Conservation (phyloP, 2,113 vertebrate species). For the Asarcornis scutulata region DNA sequence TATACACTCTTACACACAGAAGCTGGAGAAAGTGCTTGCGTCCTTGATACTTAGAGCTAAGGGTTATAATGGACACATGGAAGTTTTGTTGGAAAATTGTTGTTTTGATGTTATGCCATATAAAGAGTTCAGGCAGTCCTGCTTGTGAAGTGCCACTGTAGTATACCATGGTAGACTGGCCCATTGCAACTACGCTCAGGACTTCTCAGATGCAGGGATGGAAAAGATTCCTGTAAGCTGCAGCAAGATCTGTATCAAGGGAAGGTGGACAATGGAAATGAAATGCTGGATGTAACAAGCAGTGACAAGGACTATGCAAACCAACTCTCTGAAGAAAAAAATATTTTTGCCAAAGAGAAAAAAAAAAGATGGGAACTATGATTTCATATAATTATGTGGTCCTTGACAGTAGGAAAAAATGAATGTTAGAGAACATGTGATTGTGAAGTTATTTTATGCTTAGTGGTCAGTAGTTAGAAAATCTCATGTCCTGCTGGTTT, state of each 20-base stretch:
- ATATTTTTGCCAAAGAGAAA: not conserved
- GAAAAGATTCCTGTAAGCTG: not conserved
- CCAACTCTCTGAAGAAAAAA: not conserved
- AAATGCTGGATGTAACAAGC: not conserved
- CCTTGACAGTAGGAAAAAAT: not conserved
- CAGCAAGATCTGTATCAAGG: not conserved
- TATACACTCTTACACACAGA: not conserved
- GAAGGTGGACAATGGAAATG: slow-evolving; percentile 2
- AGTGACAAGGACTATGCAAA: not conserved
- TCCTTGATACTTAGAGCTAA: not conserved
- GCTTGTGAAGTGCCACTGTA: not conserved
- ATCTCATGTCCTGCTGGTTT: not conserved
- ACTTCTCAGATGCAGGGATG: not conserved
- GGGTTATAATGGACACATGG: not conserved
- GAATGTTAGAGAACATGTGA: not conserved
- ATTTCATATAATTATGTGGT: not conserved
- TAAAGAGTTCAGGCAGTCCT: not conserved
- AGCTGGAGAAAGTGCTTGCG: not conserved
- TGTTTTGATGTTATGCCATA: not conserved
- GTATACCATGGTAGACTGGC: not conserved
- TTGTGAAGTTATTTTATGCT: not conserved
- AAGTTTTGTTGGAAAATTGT: not conserved
- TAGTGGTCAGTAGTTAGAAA: not conserved
- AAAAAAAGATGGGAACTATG: not conserved
- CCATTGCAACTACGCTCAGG: not conserved